phyloP scores from a whole-genome alignment of 2,888 invertebrate genomes.

The Dasysyrphus tricinctus region DNA sequence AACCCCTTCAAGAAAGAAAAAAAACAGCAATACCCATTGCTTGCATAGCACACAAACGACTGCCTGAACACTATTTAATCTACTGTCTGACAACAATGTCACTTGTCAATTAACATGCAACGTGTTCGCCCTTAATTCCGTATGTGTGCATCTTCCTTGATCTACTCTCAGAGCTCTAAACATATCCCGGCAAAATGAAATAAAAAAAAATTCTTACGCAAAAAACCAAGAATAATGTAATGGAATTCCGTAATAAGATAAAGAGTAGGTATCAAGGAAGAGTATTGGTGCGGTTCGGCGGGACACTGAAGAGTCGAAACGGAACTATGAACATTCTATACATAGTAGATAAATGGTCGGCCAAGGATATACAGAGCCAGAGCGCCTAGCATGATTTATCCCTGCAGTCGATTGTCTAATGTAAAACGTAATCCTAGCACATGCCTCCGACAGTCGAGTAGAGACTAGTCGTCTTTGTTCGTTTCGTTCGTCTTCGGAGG shows the following conservation, averaged over 20 bases:
- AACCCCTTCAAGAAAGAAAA: not conserved
- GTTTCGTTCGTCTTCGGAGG: slow-evolving; percentile 16
- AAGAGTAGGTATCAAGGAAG: not conserved
- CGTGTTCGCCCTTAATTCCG: slow-evolving; percentile 62
- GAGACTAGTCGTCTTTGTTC: slow-evolving; percentile 49
- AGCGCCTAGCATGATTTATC: slow-evolving; percentile 69
- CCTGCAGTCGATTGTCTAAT: slow-evolving; percentile 65
- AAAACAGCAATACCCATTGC: not conserved
- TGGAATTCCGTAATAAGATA: slow-evolving; percentile 47
- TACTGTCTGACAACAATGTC: slow-evolving; percentile 64
- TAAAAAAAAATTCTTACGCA: slow-evolving; percentile 47
- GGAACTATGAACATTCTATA: slow-evolving; percentile 10
- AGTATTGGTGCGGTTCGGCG: not conserved
- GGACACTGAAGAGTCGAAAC: not conserved
- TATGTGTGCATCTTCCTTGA: slow-evolving; percentile 29
- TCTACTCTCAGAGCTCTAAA: slow-evolving; percentile 4
- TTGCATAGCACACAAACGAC: slow-evolving; percentile 18
- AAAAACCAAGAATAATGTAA: slow-evolving; percentile 35
- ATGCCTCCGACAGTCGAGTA: slow-evolving; percentile 63
- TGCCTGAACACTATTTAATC: slow-evolving; percentile 41
- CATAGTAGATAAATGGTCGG: slow-evolving; percentile 17
- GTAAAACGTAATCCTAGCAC: slow-evolving; percentile 69
- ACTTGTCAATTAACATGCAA: slow-evolving; percentile 71
- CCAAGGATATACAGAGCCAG: slow-evolving; percentile 40
- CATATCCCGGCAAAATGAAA: slow-evolving; percentile 27